Base-by-base conservation (phyloP, 1,140 invertebrate species). In the Rhizoglyphus robini region DNA sequence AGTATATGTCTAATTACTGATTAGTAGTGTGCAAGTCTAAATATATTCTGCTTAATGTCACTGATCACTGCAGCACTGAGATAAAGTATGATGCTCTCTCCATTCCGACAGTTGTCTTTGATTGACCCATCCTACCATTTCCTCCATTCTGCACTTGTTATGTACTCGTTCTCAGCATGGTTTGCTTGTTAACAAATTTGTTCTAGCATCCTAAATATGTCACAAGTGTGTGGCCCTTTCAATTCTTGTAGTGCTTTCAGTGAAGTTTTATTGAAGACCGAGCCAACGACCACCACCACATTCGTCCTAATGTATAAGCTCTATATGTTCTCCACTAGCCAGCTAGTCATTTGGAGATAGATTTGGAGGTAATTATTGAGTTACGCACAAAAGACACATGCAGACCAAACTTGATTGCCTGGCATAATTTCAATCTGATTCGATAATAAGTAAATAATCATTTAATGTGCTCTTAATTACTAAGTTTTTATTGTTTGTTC, bases 171-270 rank as follows among this genome's bases (percentile, higher is more conserved):
- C 51, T 54, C 51, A 54, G 51, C 15, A 32, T 8, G 15, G 51
- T 54, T 25, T 54, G 51, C 23, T 54, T 54, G 51, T 54, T 54
- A n/a, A n/a, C n/a, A n/a, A n/a, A n/a, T n/a, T n/a, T n/a, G 8
- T 54, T 54, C 8, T 23, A 27, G 23, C 8, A 8, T 41, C 18
- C 36, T 41, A n/a, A n/a, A n/a, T n/a, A n/a, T n/a, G n/a, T n/a
- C n/a, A n/a, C n/a, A n/a, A n/a, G n/a, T n/a, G n/a, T n/a, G n/a
- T n/a, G n/a, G n/a, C n/a, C n/a, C n/a, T 41, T 18, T 41, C 18
- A 8, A 11, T 41, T 18, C 18, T 41, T 18, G 8, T 41, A 8
- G 8, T 41, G 36, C 8, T 41, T 41, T 8, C 8, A 41, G 36
- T 41, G 8, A 18, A 41, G 36, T 18, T 41, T n/a, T 18, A 41